Conservation (phyloP, 2,797 vertebrate species). For the Monodelphis domestica region DNA sequence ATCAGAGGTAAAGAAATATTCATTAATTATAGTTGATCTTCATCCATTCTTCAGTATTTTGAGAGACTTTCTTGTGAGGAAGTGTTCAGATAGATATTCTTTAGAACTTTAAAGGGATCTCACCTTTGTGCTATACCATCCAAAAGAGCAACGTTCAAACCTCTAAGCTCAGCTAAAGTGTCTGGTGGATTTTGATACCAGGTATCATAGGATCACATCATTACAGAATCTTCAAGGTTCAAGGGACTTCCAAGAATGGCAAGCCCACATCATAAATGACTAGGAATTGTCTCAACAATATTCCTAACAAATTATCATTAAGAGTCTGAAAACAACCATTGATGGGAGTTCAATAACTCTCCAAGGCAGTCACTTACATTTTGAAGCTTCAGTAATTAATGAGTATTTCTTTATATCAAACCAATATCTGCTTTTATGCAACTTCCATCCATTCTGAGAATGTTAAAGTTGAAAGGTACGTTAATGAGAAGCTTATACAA, state of each 20-base stretch:
- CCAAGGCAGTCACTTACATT: neutral
- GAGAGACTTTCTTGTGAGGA: neutral
- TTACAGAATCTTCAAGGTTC: neutral
- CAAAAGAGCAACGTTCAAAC: neutral
- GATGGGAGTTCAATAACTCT: neutral
- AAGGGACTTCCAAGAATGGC: neutral
- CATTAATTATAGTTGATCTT: neutral
- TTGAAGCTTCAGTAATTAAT: neutral
- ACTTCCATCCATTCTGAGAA: neutral
- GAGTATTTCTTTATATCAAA: neutral
- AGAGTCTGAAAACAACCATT: neutral
- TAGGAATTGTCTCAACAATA: neutral
- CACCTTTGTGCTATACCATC: neutral
- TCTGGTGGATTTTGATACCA: neutral
- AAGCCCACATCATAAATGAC: neutral
- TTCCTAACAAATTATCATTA: neutral
- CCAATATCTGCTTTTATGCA: neutral
- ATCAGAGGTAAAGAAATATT: neutral
- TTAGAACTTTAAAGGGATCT: neutral
- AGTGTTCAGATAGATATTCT: neutral
- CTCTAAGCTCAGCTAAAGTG: neutral
- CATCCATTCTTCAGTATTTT: neutral
- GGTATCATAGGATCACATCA: neutral
- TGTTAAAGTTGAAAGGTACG: too few relatives aligned
- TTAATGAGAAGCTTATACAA: too few relatives aligned